Conservation (phyloP, 2,888 invertebrate genomes). For the Mesoligia furuncula region DNA sequence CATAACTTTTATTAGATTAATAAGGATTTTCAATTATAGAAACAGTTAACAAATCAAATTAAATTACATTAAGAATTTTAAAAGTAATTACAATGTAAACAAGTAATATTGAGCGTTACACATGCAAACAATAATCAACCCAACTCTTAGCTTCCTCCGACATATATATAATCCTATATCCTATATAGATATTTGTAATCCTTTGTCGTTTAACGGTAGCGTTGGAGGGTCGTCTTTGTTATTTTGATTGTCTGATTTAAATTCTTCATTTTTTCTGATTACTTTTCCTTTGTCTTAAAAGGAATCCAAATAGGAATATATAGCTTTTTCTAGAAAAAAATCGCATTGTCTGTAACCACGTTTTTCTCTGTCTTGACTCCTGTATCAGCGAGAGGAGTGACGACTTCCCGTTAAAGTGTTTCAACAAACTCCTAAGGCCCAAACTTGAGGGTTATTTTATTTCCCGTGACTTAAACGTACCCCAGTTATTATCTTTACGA, state of each 20-base stretch:
- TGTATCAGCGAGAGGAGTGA: constrained; percentile 29
- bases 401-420: constrained; percentile 65
- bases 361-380: constrained; percentile 7
- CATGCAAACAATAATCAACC: too few species aligned
- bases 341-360: constrained; percentile 20
- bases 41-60: too few species aligned
- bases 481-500: constrained; percentile 87
- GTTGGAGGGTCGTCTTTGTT: constrained; percentile 26
- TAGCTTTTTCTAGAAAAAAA: not conserved
- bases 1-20: too few species aligned
- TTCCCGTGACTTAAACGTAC: constrained; percentile 75
- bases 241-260: constrained; percentile 34
- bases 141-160: too few species aligned
- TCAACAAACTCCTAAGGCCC: constrained; percentile 68
- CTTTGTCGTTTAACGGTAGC: constrained; percentile 21
- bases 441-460: constrained; percentile 74
- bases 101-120: too few species aligned
- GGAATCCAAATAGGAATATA: not conserved
- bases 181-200: constrained; percentile 29
- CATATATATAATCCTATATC: too few species aligned
- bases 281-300: constrained; percentile 4
- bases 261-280: constrained; percentile 3
- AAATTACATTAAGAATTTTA: too few species aligned
- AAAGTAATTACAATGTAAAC: too few species aligned
- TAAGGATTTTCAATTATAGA: too few species aligned